Evolutionary conservation across 2,113 vertebrate species (phyloP).

Genomic region (Myotis brandtii): DNA sequence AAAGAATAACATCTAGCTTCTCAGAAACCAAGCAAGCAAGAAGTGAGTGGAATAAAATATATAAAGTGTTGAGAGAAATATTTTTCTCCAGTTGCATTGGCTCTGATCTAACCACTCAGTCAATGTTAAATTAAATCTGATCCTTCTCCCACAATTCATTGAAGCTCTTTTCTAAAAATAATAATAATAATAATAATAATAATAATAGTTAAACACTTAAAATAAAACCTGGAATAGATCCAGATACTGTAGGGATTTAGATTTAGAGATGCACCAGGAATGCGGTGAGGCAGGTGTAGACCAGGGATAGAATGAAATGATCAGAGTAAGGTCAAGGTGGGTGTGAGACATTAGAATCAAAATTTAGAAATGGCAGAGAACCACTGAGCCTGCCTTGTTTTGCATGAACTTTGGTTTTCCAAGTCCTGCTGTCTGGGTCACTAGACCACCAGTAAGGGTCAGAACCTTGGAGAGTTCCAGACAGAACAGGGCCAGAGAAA

Average conservation of each 20-base stretch:
- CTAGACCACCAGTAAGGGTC: conserved; percentile 23
- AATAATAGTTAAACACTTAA: too few relatives aligned
- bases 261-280: not conserved
- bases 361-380: conserved; percentile 32
- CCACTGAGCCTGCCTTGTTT: not conserved
- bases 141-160: not conserved
- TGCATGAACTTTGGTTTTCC: not conserved
- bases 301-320: not conserved
- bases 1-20: not conserved
- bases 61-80: conserved; percentile 32
- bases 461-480: conserved; percentile 80
- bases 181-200: too few relatives aligned
- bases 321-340: not conserved
- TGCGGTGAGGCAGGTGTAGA: not conserved
- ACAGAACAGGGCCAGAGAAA: not conserved
- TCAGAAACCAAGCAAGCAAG: conserved; percentile 2
- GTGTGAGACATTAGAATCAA: not conserved
- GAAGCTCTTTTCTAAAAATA: not conserved
- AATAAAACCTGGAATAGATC: not conserved
- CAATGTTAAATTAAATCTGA: conserved; percentile 38
- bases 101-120: conserved; percentile 25
- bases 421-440: not conserved
- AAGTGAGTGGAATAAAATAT: not conserved
- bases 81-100: conserved; percentile 22
- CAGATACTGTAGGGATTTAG: not conserved